Evolutionary conservation across 2,888 invertebrate species (phyloP).

Genomic region (Oxycera nigricornis): DNA sequence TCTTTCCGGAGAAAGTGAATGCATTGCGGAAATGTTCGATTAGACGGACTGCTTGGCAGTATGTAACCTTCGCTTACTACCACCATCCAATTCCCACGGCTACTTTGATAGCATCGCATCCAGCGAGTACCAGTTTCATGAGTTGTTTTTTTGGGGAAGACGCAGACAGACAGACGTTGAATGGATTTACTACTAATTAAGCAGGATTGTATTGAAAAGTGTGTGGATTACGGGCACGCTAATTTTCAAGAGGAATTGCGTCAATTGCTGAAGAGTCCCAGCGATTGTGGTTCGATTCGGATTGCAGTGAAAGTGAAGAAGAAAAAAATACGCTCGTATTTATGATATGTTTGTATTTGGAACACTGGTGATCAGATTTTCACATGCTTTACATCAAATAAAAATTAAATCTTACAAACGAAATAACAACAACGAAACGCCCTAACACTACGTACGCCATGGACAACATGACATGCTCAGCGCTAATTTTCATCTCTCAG

Average conservation of each 20-base stretch:
- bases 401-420: conserved; percentile 43
- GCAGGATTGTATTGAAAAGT: too few relatives aligned
- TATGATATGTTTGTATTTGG: conserved; percentile 18
- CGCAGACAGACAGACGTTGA: too few relatives aligned
- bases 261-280: too few relatives aligned
- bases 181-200: too few relatives aligned
- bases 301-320: conserved; percentile 32
- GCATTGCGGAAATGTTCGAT: conserved; percentile 13
- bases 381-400: conserved; percentile 30
- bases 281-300: not conserved
- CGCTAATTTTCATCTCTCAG: conserved; percentile 40
- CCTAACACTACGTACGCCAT: conserved; percentile 30
- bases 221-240: too few relatives aligned
- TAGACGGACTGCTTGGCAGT: not conserved
- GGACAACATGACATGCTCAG: conserved; percentile 35
- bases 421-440: conserved; percentile 43
- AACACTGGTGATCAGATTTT: conserved; percentile 1
- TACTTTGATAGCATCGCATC: too few relatives aligned
- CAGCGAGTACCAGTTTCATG: too few relatives aligned
- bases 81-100: too few relatives aligned
- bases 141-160: too few relatives aligned
- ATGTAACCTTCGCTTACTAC: not conserved
- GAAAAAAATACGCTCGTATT: too few relatives aligned
- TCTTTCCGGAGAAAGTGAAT: conserved; percentile 6
- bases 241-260: too few relatives aligned